Base-by-base conservation (phyloP, 2,797 vertebrate genomes). In the Heteromormyrus szaboi region DNA sequence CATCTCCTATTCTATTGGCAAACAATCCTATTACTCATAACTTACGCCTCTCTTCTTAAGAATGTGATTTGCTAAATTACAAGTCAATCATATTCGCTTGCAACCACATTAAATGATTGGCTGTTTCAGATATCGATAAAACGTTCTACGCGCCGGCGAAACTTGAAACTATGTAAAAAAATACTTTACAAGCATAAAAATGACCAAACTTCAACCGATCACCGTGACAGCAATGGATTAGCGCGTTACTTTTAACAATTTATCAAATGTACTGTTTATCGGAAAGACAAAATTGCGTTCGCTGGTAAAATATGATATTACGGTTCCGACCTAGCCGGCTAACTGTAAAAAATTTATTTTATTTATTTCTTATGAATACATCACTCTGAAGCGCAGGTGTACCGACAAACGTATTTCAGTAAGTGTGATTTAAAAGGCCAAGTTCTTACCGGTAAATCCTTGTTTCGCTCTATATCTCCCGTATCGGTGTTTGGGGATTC, bases 401-500 rank as follows among this genome's bases (percentile, higher is more conserved):
- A 46, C 76, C 41, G 3, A 44, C 41, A 37, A 81, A 46, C 17
- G 7, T 86, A 33, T 17, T 33, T 86, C 19, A 33, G 4, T 19
- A 19, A 51, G 11, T 19, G 46, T 25, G 76, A n/a, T 85, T 85
- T 17, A 59, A 19, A 68, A 72, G 14, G 4, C 41, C 46, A 29
- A 3, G 9, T 56, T 59, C 89, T 89, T 51, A 89, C 89, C 86
- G 86, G 89, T 12, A 88, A 87, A 84, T 89, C 72, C n/a, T 87
- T 87, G 37, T 68, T 56, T 85, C 37, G 86, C 56, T 84, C 76
- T 88, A 12, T 17, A 62, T 33, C 68, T 62, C 89, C 56, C 4
- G 62, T 72, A 17, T 33, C 29, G 22, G 84, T 85, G 88, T 76
- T 86, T 44, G 19, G 85, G 84, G 88, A 72, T 95, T 91, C 93